These are phyloP conservation scores for Pseudachorutes palmiensis DNA, from an alignment of 1,140 invertebrate genomes.

Conservation along the genomic window DNA sequence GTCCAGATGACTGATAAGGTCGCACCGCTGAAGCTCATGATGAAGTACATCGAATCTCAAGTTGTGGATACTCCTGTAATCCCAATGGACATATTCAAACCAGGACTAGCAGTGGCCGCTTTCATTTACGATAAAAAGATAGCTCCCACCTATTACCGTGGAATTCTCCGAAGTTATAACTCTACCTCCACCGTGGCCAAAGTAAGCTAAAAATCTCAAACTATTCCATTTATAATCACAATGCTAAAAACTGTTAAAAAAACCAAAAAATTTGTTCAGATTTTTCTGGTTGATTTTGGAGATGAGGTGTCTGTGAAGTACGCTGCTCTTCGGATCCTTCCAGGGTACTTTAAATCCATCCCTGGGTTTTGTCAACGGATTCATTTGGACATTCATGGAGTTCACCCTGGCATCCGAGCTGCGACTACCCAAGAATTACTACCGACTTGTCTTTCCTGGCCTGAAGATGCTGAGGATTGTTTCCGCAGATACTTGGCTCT, in stretches of 20 bases:
- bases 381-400: background rate
- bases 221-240: background rate
- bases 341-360: background rate
- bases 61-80: background rate
- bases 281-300: background rate
- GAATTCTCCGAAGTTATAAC: background rate
- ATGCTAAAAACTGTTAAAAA: background rate
- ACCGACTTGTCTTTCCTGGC: background rate
- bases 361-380: background rate
- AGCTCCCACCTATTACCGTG: background rate
- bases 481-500: background rate
- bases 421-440: background rate
- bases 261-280: background rate
- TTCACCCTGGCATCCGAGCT: background rate
- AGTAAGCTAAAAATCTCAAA: background rate
- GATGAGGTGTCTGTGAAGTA: background rate
- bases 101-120: background rate
- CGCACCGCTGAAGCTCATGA: background rate
- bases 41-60: background rate
- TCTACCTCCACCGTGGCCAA: background rate
- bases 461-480: background rate
- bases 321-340: background rate
- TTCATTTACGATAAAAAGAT: background rate
- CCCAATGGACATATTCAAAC: background rate
- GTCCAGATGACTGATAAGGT: background rate